Base-by-base conservation (phyloP, 2,888 invertebrate species). In the Nycteola revayana region DNA sequence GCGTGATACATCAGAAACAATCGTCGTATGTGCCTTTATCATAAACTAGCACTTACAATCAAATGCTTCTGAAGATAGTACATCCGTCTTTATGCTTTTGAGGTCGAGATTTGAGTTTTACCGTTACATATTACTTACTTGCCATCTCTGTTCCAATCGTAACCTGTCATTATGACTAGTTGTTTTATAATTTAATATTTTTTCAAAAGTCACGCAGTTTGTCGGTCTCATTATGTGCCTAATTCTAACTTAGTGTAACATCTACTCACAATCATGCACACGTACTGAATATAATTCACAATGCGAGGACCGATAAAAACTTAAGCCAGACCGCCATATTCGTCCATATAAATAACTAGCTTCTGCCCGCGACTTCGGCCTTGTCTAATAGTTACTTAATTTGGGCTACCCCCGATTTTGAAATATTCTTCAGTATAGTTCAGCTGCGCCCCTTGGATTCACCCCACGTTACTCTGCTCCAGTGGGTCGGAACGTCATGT, bases 21-120 rank as follows among this genome's bases (percentile, higher is more conserved):
- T n/a, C n/a, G n/a, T n/a, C n/a, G n/a, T n/a, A n/a, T n/a, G n/a
- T n/a, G n/a, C n/a, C n/a, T n/a, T n/a, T n/a, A n/a, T n/a, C n/a
- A n/a, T n/a, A n/a, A n/a, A n/a, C n/a, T n/a, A n/a, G n/a, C n/a
- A n/a, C n/a, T n/a, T n/a, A n/a, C n/a, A n/a, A n/a, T n/a, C n/a
- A n/a, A n/a, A n/a, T n/a, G n/a, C n/a, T n/a, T n/a, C n/a, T n/a
- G n/a, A n/a, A n/a, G n/a, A n/a, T n/a, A n/a, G n/a, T n/a, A n/a
- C n/a, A n/a, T n/a, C n/a, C n/a, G n/a, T n/a, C n/a, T n/a, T n/a
- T n/a, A n/a, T n/a, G n/a, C n/a, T n/a, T n/a, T n/a, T n/a, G n/a
- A n/a, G n/a, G n/a, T n/a, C n/a, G n/a, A n/a, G n/a, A n/a, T n/a
- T 63, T 57, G 65, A 71, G 68, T 66, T 49, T 42, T 76, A 81